These are phyloP conservation scores for Tachina grossa DNA, from an alignment of 2,888 invertebrate species.

Conservation along the genomic window DNA sequence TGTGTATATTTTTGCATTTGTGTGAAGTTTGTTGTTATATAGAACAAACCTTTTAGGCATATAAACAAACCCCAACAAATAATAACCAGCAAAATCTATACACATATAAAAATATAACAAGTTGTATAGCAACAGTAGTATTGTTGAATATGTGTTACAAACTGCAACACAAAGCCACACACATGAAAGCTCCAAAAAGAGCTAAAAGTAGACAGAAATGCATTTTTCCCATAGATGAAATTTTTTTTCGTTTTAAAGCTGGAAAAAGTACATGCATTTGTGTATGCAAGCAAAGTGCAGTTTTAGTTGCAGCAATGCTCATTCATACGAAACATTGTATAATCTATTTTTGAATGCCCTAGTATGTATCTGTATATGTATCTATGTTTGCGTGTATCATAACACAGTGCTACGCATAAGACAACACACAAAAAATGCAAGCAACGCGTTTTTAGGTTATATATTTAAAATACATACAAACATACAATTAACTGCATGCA, in stretches of 20 bases:
- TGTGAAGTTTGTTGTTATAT: conserved; percentile 51
- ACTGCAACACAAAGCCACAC: not conserved
- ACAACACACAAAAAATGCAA: conserved; percentile 33
- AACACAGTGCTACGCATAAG: conserved; percentile 43
- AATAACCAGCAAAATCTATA: conserved; percentile 20
- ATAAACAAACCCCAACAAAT: conserved; percentile 60
- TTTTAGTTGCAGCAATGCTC: conserved; percentile 54
- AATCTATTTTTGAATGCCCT: conserved; percentile 33
- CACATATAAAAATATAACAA: conserved; percentile 7
- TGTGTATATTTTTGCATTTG: conserved; percentile 28
- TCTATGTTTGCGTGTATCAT: not conserved
- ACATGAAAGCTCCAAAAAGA: not conserved
- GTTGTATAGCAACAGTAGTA: conserved; percentile 12
- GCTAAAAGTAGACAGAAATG: conserved; percentile 45
- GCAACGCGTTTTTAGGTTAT: conserved; percentile 70
- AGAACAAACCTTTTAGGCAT: conserved; percentile 66
- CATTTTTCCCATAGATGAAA: conserved; percentile 51
- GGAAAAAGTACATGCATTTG: not conserved
- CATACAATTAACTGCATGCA: conserved; percentile 12
- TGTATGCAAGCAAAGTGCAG: conserved; percentile 51
- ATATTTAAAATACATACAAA: conserved; percentile 6
- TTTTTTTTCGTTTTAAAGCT: conserved; percentile 22
- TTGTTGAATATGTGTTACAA: conserved; percentile 34
- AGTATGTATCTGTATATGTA: not conserved
- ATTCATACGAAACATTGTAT: not conserved